Percentiles rank a stretch among this genome's conserved stretches.
Evolutionary conservation across 2,888 invertebrate species (phyloP).

Genomic region (Hydraecia micacea): DNA sequence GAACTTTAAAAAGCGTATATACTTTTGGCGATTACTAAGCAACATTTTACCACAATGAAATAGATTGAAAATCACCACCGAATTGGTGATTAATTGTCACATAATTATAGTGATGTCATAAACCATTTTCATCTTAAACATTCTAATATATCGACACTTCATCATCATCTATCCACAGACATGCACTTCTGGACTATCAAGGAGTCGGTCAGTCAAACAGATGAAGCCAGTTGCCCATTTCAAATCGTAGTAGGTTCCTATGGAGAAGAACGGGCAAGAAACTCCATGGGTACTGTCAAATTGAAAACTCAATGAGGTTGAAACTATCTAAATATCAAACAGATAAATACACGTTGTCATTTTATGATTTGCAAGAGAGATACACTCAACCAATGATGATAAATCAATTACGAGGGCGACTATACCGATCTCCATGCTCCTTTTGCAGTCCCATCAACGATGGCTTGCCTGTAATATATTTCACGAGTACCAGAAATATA

Average conservation of each 20-base stretch:
- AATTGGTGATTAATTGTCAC: background rate
- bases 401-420: background rate
- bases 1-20: background rate
- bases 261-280: background rate
- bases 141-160: background rate
- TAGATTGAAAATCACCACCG: background rate
- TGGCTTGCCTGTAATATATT: background rate
- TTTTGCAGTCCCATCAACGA: background rate
- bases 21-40: background rate
- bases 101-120: background rate
- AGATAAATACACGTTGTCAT: background rate
- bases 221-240: background rate
- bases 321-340: background rate
- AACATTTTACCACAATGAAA: background rate
- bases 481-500: background rate
- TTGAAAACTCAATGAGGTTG: background rate
- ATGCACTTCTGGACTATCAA: background rate
- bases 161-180: background rate
- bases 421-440: background rate
- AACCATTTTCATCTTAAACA: background rate
- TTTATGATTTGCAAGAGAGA: background rate
- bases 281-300: background rate
- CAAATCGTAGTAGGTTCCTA: background rate
- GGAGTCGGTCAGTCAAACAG: background rate
- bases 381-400: background rate